These are phyloP conservation scores for Pelecanoides urinatrix DNA, from an alignment of 2,113 vertebrate species.

Conservation along the genomic window DNA sequence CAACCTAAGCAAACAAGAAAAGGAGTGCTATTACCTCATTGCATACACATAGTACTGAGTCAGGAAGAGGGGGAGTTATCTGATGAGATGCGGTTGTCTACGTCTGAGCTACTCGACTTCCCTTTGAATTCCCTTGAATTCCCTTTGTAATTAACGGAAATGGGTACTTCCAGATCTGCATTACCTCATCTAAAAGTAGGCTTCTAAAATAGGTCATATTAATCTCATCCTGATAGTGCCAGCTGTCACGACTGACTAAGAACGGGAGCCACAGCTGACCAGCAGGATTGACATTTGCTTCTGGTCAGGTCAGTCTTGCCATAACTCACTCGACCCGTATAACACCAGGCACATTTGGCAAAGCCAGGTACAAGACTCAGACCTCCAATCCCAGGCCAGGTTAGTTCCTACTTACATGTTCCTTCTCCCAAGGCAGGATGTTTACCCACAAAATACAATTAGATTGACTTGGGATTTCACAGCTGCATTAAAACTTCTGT, in stretches of 20 bases:
- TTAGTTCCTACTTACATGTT: fast-evolving
- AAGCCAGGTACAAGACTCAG: neutral
- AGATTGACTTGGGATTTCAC: neutral
- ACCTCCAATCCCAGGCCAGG: neutral
- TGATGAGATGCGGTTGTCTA: neutral
- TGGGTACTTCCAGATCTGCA: slow-evolving; percentile 3
- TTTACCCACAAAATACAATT: neutral
- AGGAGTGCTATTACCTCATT: neutral
- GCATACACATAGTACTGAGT: neutral
- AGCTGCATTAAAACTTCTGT: neutral
- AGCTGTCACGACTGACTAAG: neutral
- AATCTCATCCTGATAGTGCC: neutral
- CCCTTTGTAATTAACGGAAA: slow-evolving; percentile 16
- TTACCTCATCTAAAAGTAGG: slow-evolving; percentile 6
- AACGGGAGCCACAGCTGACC: neutral
- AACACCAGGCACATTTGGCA: neutral
- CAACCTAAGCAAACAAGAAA: slow-evolving; percentile 19
- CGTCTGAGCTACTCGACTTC: neutral
- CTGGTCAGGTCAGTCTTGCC: neutral
- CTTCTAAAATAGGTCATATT: neutral
- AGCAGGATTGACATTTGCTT: neutral
- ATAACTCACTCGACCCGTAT: neutral
- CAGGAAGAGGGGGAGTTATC: slow-evolving; percentile 30
- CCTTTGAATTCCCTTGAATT: neutral
- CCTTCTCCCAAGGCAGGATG: neutral